These are phyloP conservation scores for Hyposmocoma kahamanoa DNA, from an alignment of 1,140 invertebrate genomes.

Conservation along the genomic window DNA sequence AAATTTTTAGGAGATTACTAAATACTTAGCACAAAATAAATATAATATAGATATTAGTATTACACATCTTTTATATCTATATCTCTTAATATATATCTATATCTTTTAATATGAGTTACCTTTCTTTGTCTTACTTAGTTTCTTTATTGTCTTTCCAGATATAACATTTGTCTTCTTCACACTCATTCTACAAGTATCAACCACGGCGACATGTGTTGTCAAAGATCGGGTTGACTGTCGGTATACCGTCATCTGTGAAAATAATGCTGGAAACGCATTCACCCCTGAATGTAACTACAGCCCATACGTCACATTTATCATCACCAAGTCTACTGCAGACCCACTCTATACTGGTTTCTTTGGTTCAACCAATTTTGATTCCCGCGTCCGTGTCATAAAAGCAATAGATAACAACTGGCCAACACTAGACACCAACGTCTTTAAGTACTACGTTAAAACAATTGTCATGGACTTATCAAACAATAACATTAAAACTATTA, in stretches of 20 bases:
- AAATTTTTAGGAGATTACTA: no score
- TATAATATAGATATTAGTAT: no score
- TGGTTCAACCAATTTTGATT: constrained; percentile 51
- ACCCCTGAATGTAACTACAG: constrained; percentile 18
- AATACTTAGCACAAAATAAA: no score
- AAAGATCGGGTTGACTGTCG: constrained; percentile 11
- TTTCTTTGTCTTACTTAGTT: no score
- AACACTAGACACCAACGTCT: constrained; percentile 20
- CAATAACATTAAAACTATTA: constrained; percentile 33
- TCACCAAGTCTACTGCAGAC: constrained; percentile 20
- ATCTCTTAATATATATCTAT: no score
- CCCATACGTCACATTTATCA: constrained; percentile 35
- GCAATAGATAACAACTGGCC: constrained; percentile 32
- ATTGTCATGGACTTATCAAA: constrained; percentile 29
- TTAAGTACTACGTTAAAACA: constrained; percentile 39
- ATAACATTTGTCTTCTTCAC: neutral
- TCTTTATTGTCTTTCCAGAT: no score
- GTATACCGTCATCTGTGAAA: constrained; percentile 33
- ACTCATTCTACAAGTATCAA: no score
- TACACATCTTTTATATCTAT: no score
- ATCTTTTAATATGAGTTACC: no score
- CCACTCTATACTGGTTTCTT: constrained; percentile 35
- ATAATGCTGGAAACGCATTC: constrained; percentile 21
- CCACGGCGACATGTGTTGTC: neutral
- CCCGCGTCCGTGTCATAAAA: constrained; percentile 31